Base-by-base conservation (phyloP, 2,113 vertebrate species). In the Ptychochromis oligacanthus region DNA sequence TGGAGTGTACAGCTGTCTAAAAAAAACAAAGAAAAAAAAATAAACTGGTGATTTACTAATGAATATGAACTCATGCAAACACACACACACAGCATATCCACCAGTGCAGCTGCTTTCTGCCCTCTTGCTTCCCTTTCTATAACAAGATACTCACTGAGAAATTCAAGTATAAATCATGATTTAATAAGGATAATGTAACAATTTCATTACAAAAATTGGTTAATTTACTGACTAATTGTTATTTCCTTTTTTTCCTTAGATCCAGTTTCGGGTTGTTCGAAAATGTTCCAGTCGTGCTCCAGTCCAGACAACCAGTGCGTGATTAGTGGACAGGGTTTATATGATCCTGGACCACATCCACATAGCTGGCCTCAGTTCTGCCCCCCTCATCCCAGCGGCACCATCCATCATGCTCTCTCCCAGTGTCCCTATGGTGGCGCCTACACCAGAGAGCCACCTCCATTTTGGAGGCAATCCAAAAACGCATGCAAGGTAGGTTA, bases 401-500 rank as follows among this genome's bases (percentile, higher is more conserved):
- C 58, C 3, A 4, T 34, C 36, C 78, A 34, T 36, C 36, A 36
- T 59, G 40, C 87, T 54, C 22, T 2, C 36, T 43, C 34, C 13
- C 75, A 75, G 14, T 9, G 5, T 77, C 24, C 89, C 14, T 91
- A 88, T 55, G 76, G 62, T 17, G 78, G 88, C 80, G 84, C 92
- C 93, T 93, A 90, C 92, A 15, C 79, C 1, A 26, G 60, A 90
- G 87, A 82, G 46, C 76, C 67, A 59, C 55, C 77, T 4, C 89
- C 94, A 77, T 84, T 84, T 79, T 93, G 93, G 95, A 83, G 59
- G 84, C 93, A 91, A 80, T 80, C 87, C 46, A 57, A 88, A 78
- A 89, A 88, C 43, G 20, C 64, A 79, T 90, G 90, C 85, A 94
- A 96, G 96, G 96, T 97, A 97, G 20, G 93, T 59, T 1, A 52